Evolutionary conservation across 2,113 vertebrate genomes (phyloP).

Genomic region (Malaclemys terrapin): DNA sequence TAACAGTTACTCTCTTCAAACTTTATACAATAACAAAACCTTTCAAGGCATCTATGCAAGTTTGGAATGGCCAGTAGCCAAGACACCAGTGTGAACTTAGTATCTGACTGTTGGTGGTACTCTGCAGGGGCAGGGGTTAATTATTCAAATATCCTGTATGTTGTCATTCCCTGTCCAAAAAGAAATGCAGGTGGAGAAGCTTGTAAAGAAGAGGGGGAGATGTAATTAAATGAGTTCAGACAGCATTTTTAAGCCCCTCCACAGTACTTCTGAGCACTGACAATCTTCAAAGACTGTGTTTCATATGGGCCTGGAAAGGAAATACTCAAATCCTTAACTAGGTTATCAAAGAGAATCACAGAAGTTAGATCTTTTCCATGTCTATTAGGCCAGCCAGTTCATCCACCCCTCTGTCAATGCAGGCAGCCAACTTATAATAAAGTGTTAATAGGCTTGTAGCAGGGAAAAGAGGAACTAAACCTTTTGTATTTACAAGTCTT

Average conservation of each 20-base stretch:
- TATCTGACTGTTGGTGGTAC: neutral
- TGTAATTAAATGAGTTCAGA: neutral
- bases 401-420: neutral
- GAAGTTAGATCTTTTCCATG: neutral
- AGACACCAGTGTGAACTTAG: neutral
- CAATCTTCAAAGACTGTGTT: neutral
- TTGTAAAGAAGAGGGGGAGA: neutral
- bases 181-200: rapidly evolving
- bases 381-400: neutral
- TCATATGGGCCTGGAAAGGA: neutral
- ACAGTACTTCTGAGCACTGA: neutral
- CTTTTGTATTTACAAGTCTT: neutral
- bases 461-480: neutral
- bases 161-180: neutral
- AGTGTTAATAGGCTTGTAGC: neutral
- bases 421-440: neutral
- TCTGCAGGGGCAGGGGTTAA: neutral
- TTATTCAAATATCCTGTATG: neutral
- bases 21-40: neutral
- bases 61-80: neutral
- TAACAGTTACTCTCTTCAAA: neutral
- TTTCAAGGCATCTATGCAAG: neutral
- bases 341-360: neutral
- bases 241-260: neutral
- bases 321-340: neutral